Base-by-base conservation (phyloP, 2,888 invertebrate species). In the Anthrax anthrax region DNA sequence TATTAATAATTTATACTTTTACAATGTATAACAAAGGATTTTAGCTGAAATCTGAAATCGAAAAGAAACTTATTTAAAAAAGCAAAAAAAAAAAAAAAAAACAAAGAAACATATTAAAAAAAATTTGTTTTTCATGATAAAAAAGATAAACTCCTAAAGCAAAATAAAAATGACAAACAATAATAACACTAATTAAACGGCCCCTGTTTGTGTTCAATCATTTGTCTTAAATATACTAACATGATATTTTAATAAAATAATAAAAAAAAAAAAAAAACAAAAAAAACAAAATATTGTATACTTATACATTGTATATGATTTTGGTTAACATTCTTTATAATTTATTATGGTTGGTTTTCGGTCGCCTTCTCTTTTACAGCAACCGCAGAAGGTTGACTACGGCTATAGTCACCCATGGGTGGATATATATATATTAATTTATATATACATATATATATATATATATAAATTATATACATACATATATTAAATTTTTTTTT, bases 341-440 rank as follows among this genome's bases (percentile, higher is more conserved):
- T 55, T 57, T 58, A 60, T 65, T 23, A 23, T 64, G 65, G 66
- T 67, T 66, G 65, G 65, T 63, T 67, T 65, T 73, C 76, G 73
- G 81, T 79, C 79, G 80, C 81, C 81, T 81, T 81, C 81, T 82
- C 81, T 75, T 72, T 75, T 81, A 81, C 81, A 81, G 81, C 81
- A 81, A 75, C 79, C 78, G 81, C 81, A 78, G 81, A 81, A 81
- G 81, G 81, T 75, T 77, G 77, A 75, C 61, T 58, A 55, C 53
- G 54, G 56, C 57, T 56, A 50, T 46, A 49, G 54, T 54, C 54
- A 54, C 54, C 54, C 54, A 54, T 49, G 54, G 50, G 50, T 51
- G 51, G 52, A 49, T 49, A 32, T 32, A 12, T 32, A 32, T 32
- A 5, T 32, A 32, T 9, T 12, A 12, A 32, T 32, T 32, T 44